Evolutionary conservation across 1,140 invertebrate genomes (phyloP).

Genomic region (Drosophila tsacasi): DNA sequence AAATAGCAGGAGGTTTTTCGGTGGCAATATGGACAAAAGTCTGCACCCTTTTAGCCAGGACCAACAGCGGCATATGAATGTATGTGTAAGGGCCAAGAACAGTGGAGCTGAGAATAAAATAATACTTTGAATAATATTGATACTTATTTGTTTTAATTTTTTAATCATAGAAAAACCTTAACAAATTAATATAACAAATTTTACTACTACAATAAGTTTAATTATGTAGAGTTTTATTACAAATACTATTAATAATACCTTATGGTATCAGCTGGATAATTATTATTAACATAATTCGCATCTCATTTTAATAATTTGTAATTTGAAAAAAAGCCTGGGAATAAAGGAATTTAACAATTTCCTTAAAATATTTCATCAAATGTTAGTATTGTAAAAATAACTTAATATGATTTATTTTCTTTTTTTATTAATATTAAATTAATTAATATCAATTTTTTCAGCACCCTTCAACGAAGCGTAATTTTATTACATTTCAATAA

Average conservation of each 20-base stretch:
- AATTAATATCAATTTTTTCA: background rate
- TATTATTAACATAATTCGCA: background rate
- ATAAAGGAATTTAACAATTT: background rate
- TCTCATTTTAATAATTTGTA: background rate
- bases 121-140: background rate
- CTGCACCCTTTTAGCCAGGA: constrained; percentile 40
- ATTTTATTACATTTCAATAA: background rate
- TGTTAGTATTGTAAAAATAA: background rate
- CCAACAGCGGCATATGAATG: constrained; percentile 19
- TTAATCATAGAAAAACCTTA: background rate
- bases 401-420: background rate
- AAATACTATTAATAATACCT: background rate
- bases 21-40: constrained; percentile 41
- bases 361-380: background rate
- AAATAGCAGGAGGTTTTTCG: background rate
- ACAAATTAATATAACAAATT: background rate
- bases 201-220: too few species aligned
- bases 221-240: too few species aligned
- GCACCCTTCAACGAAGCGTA: too few species aligned
- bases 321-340: background rate
- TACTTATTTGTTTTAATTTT: background rate
- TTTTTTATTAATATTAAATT: too few species aligned
- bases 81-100: background rate
- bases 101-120: constrained; percentile 1
- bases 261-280: background rate